A percentile compares a stretch with the other conserved stretches of the same genome.
Evolutionary conservation across 2,113 vertebrate genomes (phyloP).

Genomic region (Semnornis frantzii): DNA sequence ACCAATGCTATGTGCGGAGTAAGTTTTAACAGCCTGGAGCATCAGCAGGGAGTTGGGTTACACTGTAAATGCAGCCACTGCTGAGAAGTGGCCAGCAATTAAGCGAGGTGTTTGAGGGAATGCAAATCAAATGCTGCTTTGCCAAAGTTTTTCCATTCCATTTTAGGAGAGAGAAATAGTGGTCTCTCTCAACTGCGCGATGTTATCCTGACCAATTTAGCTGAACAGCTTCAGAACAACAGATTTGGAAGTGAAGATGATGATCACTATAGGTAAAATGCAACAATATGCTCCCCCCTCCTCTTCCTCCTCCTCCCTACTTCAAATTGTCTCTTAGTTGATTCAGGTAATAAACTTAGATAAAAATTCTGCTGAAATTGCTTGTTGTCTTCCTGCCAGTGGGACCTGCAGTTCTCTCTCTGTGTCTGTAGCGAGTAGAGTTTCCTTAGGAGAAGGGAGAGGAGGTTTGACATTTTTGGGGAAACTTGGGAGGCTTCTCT

Average conservation of each 20-base stretch:
- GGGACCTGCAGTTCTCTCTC: neutral
- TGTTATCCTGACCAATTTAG: conserved; percentile 92
- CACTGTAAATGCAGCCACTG: neutral
- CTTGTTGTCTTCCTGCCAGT: neutral
- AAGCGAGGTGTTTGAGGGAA: neutral
- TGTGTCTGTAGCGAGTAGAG: neutral
- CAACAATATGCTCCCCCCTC: neutral
- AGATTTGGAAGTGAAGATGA: conserved; percentile 97
- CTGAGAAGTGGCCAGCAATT: neutral
- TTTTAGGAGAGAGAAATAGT: conserved; percentile 89
- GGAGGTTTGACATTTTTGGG: neutral
- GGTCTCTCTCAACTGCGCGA: conserved; percentile 94
- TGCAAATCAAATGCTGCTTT: neutral
- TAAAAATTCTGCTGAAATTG: neutral
- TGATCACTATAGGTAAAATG: conserved; percentile 91
- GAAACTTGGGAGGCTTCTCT: neutral
- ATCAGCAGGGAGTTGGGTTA: neutral
- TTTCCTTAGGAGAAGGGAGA: neutral
- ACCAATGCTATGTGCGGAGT: neutral
- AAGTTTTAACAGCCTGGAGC: neutral
- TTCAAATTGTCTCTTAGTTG: neutral
- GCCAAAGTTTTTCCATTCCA: neutral
- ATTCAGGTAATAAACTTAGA: neutral
- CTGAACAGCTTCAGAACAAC: conserved; percentile 96
- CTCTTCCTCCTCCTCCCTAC: neutral